Percentiles rank a stretch among this genome's conserved stretches.
These are phyloP conservation scores for Loriculus beryllinus DNA, from an alignment of 2,797 vertebrate species.

Conservation along the genomic window DNA sequence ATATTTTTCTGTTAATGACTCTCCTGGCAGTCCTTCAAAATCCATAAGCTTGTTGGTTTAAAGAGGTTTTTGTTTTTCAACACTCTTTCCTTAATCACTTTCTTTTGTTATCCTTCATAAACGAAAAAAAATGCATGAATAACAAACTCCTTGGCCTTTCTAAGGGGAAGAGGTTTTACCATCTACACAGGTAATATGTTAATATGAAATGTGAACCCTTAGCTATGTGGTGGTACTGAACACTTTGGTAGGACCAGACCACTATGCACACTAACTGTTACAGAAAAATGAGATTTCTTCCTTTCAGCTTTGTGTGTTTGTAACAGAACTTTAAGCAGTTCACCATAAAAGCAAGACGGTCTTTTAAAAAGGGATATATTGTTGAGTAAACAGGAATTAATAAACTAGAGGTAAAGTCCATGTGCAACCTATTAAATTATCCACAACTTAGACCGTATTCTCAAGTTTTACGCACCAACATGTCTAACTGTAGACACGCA, in stretches of 20 bases:
- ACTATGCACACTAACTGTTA: not conserved
- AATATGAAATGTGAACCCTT: not conserved
- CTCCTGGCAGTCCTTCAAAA: conserved; percentile 64
- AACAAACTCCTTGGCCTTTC: not conserved
- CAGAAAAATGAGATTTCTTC: not conserved
- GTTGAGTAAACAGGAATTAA: conserved; percentile 40
- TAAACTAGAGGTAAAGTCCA: conserved; percentile 47
- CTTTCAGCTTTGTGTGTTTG: conserved; percentile 19
- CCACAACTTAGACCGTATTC: conserved; percentile 30
- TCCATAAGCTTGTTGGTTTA: conserved; percentile 56
- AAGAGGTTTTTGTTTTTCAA: conserved; percentile 39
- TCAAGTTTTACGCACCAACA: conserved; percentile 61
- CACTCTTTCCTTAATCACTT: conserved; percentile 35
- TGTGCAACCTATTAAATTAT: conserved; percentile 64
- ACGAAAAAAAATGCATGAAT: not conserved
- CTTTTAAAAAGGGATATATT: conserved; percentile 7
- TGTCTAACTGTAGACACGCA: conserved; percentile 56
- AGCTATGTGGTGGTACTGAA: not conserved
- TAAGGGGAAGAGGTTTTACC: conserved; percentile 11
- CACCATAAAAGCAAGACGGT: not conserved
- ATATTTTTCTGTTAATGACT: conserved; percentile 57
- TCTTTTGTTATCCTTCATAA: conserved; percentile 4
- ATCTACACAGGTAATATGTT: not conserved
- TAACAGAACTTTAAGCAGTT: conserved; percentile 31
- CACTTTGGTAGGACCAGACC: not conserved